Evolutionary conservation across 2,797 vertebrate genomes (phyloP).

Genomic region (Thunnus albacares): DNA sequence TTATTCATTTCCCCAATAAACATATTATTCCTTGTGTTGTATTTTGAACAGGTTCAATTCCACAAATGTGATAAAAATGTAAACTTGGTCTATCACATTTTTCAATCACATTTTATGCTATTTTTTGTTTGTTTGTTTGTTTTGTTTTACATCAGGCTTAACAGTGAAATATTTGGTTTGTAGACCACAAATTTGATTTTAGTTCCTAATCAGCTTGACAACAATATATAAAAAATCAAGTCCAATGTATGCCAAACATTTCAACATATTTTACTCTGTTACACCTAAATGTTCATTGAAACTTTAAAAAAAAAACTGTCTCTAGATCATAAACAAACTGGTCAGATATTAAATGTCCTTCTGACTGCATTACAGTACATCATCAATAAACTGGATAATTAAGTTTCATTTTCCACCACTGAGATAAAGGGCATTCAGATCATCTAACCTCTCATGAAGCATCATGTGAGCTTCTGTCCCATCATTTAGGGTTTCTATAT

Average conservation of each 20-base stretch:
- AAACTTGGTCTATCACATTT: neutral
- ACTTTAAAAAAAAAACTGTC: conserved; percentile 27
- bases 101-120: neutral
- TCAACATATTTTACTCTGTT: conserved; percentile 8
- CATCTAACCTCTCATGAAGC: conserved; percentile 23
- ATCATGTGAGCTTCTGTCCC: conserved; percentile 28
- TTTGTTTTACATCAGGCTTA: neutral
- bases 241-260: conserved; percentile 40
- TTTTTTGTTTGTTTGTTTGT: neutral
- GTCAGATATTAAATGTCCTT: neutral
- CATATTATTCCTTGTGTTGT: neutral
- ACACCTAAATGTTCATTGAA: neutral
- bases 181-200: neutral
- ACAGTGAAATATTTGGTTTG: conserved; percentile 1
- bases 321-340: conserved; percentile 30
- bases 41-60: conserved; percentile 1
- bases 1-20: conserved; percentile 8
- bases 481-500: conserved; percentile 48
- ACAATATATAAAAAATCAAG: conserved; percentile 20
- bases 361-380: neutral
- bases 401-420: conserved; percentile 1
- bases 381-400: neutral
- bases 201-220: neutral
- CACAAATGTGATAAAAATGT: neutral
- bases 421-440: conserved; percentile 33